A percentile compares a stretch with the other conserved stretches of the same genome.
phyloP scores from a whole-genome alignment of 2,113 vertebrate species.

The Columba livia region DNA sequence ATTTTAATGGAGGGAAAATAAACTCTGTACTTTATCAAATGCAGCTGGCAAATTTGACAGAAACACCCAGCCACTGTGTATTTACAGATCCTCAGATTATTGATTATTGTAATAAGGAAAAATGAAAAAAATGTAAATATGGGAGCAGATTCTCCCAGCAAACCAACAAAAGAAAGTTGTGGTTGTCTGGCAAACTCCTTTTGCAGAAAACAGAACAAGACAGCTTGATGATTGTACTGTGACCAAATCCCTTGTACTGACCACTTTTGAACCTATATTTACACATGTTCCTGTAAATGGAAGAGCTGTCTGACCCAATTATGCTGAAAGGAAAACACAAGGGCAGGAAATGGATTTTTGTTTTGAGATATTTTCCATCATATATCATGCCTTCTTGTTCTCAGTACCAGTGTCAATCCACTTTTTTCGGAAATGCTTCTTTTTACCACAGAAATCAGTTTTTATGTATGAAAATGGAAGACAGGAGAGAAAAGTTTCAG shows the following conservation, averaged over 20 bases:
- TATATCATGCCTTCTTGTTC: background rate
- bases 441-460: background rate
- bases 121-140: background rate
- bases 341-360: background rate
- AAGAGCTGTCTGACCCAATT: background rate
- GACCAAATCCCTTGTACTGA: background rate
- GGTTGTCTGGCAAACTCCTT: background rate
- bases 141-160: background rate
- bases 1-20: background rate
- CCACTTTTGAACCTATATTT: slow-evolving; percentile 37
- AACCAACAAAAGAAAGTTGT: background rate
- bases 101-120: background rate
- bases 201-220: background rate
- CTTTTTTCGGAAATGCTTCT: background rate
- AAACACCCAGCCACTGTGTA: background rate
- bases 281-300: slow-evolving; percentile 27
- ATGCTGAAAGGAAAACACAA: background rate
- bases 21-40: background rate
- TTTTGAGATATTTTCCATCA: background rate
- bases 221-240: background rate
- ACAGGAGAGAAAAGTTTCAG: background rate
- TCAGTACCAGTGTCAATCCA: background rate
- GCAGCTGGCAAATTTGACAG: background rate
- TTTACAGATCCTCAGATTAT: background rate
- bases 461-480: background rate